Conservation (phyloP, 2,888 invertebrate genomes). For the Copidosoma aretas region DNA sequence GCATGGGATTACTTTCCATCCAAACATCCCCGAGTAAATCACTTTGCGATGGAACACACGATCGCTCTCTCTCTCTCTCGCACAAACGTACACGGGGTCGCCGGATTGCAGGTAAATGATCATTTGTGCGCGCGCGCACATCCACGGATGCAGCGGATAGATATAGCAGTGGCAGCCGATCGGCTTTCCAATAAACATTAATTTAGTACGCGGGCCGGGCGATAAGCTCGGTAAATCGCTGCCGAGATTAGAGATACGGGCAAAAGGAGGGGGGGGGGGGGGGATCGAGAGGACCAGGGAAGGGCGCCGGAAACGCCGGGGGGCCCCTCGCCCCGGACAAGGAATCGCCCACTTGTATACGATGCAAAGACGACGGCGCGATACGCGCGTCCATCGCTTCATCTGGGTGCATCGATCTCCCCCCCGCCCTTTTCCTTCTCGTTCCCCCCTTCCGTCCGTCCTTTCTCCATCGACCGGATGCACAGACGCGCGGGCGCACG, state of each 20-base stretch:
- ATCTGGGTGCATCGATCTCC: conserved; percentile 35
- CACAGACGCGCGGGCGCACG: conserved; percentile 19
- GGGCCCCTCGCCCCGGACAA: not conserved
- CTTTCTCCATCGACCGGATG: conserved; percentile 30
- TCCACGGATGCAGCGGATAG: too few species aligned
- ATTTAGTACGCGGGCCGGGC: not conserved
- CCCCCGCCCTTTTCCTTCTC: conserved; percentile 19
- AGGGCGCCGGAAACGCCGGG: conserved; percentile 4
- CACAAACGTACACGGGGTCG: too few species aligned
- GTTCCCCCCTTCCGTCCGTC: conserved; percentile 1
- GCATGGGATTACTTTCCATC: too few species aligned
- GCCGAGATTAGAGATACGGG: conserved; percentile 1
- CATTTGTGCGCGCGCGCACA: not conserved
- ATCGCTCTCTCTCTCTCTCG: too few species aligned
- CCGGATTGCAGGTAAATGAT: not conserved
- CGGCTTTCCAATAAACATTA: not conserved
- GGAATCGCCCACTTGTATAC: conserved; percentile 22
- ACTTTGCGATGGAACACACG: too few species aligned
- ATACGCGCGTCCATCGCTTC: conserved; percentile 30
- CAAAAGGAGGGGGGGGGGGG: not conserved
- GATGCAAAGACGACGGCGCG: conserved; percentile 22
- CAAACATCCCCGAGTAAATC: too few species aligned
- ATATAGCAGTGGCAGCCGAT: not conserved
- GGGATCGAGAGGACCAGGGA: not conserved
- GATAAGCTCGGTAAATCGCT: conserved; percentile 1